Evolutionary conservation across 1,140 invertebrate genomes (phyloP).

Genomic region (Solenopsis invicta): DNA sequence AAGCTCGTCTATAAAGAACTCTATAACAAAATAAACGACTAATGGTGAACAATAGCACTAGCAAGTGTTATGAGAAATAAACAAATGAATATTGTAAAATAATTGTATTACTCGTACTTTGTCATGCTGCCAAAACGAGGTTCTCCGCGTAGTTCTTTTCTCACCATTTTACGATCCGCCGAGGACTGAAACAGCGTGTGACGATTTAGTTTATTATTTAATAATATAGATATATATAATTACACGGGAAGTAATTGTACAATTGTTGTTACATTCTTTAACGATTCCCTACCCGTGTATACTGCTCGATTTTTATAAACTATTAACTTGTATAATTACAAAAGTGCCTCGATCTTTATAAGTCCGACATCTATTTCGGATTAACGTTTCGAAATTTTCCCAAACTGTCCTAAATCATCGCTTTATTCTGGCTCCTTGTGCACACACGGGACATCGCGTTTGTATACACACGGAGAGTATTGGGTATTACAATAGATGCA

Average conservation of each 20-base stretch:
- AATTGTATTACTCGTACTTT: conserved; percentile 30
- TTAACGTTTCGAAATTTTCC: neutral
- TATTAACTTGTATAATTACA: conserved; percentile 6
- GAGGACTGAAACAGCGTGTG: conserved; percentile 5
- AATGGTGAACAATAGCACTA: conserved; percentile 13
- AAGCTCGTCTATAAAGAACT: conserved; percentile 34
- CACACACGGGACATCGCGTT: neutral
- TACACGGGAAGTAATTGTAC: conserved; percentile 25
- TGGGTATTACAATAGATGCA: conserved; percentile 33
- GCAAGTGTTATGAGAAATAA: conserved; percentile 35
- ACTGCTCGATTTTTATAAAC: conserved; percentile 15
- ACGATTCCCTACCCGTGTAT: neutral
- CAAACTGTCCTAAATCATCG: neutral
- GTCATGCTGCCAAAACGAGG: conserved; percentile 38
- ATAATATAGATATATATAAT: conserved; percentile 38
- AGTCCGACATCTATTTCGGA: neutral
- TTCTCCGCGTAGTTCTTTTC: conserved; percentile 18
- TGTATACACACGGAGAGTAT: neutral
- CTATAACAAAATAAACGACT: conserved; percentile 45
- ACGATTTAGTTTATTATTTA: conserved; percentile 52
- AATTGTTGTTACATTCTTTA: conserved; percentile 4
- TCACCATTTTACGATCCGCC: conserved; percentile 9
- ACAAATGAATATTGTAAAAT: conserved; percentile 56
- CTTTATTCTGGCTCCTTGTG: neutral
- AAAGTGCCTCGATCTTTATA: conserved; percentile 20